These are phyloP conservation scores for Isoperla grammatica DNA, from an alignment of 2,888 invertebrate genomes.

Conservation along the genomic window DNA sequence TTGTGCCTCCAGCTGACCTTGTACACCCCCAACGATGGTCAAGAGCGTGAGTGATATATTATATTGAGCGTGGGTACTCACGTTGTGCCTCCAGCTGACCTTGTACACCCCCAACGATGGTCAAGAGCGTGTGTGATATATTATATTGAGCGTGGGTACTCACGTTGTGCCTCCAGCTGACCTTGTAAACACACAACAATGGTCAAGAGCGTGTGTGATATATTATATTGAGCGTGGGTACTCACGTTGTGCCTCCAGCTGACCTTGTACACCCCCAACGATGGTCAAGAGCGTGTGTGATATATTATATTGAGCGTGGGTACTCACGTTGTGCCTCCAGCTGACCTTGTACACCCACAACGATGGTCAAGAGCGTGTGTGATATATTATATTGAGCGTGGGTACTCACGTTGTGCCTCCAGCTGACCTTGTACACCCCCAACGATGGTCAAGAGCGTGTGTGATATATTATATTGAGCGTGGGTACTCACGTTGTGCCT, in stretches of 20 bases:
- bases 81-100: constrained; percentile 72
- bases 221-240: constrained; percentile 31
- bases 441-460: too few relatives aligned
- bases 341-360: constrained; percentile 56
- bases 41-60: too few relatives aligned
- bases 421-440: constrained; percentile 59
- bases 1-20: constrained; percentile 73
- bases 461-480: not conserved
- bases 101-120: constrained; percentile 45
- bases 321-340: constrained; percentile 70
- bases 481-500: constrained; percentile 61
- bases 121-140: too few relatives aligned
- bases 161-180: constrained; percentile 72
- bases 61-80: constrained; percentile 45
- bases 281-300: too few relatives aligned
- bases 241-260: constrained; percentile 73
- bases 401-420: constrained; percentile 66
- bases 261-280: constrained; percentile 52
- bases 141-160: constrained; percentile 40
- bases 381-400: not conserved
- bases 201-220: too few relatives aligned
- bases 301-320: not conserved
- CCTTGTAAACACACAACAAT: constrained; percentile 46
- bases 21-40: constrained; percentile 40
- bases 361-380: too few relatives aligned